Conservation (phyloP, 1,140 invertebrate genomes). For the Platorchestia sp. region DNA sequence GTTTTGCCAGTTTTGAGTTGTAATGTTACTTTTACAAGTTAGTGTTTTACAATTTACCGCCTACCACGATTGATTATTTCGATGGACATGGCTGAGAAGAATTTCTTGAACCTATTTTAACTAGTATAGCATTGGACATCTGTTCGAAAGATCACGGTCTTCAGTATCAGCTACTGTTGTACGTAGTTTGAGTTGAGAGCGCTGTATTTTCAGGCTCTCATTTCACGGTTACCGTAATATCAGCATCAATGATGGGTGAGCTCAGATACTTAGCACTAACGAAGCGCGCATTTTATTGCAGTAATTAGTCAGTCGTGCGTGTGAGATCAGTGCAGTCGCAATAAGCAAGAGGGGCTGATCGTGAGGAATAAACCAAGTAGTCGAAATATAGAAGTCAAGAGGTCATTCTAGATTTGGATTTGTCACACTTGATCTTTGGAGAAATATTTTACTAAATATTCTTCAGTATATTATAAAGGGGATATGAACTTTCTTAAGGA, state of each 20-base stretch:
- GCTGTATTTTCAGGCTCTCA: background rate
- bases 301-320: background rate
- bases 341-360: background rate
- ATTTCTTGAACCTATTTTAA: too few relatives aligned
- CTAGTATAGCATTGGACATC: too few relatives aligned
- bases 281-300: background rate
- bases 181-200: background rate
- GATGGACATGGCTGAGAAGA: too few relatives aligned
- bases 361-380: background rate
- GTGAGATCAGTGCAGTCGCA: background rate
- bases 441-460: background rate
- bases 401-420: background rate
- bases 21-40: too few relatives aligned
- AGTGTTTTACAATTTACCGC: too few relatives aligned
- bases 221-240: background rate
- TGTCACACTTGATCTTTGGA: background rate
- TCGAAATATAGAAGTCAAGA: background rate
- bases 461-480: background rate
- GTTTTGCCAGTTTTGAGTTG: too few relatives aligned
- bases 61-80: too few relatives aligned
- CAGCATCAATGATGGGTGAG: background rate
- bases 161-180: background rate
- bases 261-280: background rate
- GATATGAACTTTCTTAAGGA: background rate
- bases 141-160: background rate